Evolutionary conservation across 2,888 invertebrate species (phyloP).

Genomic region (Pycnomerus fuliginosus): DNA sequence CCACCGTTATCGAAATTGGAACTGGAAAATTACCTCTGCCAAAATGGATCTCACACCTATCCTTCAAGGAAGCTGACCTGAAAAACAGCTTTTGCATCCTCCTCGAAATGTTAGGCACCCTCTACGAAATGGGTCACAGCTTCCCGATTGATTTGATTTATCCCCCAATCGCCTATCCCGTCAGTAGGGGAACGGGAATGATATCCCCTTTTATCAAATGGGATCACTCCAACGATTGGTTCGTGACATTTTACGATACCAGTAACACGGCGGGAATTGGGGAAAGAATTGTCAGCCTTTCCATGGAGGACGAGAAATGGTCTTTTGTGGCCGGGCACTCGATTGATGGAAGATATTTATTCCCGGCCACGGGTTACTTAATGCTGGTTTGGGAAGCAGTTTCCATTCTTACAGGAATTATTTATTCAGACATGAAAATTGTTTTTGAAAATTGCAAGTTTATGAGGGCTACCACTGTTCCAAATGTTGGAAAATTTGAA

Average conservation of each 20-base stretch:
- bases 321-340: conserved; percentile 68
- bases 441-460: conserved; percentile 84
- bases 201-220: conserved; percentile 78
- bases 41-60: too few species aligned
- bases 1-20: not conserved
- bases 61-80: not conserved
- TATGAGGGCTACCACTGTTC: conserved; percentile 78
- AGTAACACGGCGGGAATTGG: not conserved
- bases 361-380: conserved; percentile 85
- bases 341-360: conserved; percentile 75
- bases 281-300: not conserved
- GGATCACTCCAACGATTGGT: conserved; percentile 82
- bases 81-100: not conserved
- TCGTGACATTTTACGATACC: conserved; percentile 55
- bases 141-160: conserved; percentile 75
- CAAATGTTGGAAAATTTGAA: conserved; percentile 60
- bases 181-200: conserved; percentile 61
- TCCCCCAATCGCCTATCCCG: conserved; percentile 75
- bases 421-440: conserved; percentile 49
- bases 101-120: conserved; percentile 11
- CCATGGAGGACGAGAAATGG: not conserved
- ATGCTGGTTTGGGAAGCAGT: conserved; percentile 75
- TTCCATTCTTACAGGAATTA: conserved; percentile 44
- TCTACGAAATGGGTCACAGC: conserved; percentile 76
- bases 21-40: not conserved